Percentiles rank a stretch among this genome's conserved stretches.
phyloP scores from a whole-genome alignment of 2,797 vertebrate genomes.

The Malacoraja senta region DNA sequence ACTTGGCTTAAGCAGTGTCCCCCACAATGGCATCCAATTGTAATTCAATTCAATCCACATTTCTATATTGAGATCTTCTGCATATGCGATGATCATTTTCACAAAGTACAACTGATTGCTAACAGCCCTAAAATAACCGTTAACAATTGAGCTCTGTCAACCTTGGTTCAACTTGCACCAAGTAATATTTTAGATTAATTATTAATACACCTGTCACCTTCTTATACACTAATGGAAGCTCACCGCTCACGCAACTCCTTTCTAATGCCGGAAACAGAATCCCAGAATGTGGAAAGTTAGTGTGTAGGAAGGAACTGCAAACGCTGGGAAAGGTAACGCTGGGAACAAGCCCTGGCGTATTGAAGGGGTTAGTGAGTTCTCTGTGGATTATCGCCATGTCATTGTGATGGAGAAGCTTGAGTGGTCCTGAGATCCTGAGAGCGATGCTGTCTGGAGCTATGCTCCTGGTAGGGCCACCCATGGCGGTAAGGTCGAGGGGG shows the following conservation, averaged over 20 bases:
- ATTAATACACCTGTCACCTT: neutral
- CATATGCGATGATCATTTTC: neutral
- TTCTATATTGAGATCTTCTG: neutral
- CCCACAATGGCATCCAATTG: neutral
- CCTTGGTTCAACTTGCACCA: neutral
- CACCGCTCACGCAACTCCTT: neutral
- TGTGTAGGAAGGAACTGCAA: too few species aligned
- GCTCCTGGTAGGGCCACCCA: too few species aligned
- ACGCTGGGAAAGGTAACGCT: too few species aligned
- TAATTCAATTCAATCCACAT: neutral
- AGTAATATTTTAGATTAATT: neutral
- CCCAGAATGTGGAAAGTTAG: too few species aligned
- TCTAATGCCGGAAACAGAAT: too few species aligned
- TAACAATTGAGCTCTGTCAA: neutral
- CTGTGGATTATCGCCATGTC: too few species aligned
- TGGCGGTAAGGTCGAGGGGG: too few species aligned
- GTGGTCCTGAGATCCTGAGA: too few species aligned
- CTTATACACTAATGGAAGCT: neutral
- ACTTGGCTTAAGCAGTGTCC: neutral
- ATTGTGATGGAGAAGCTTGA: too few species aligned
- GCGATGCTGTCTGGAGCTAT: too few species aligned
- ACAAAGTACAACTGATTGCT: neutral
- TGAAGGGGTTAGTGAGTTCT: too few species aligned
- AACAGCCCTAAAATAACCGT: neutral
- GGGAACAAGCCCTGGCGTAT: too few species aligned